Evolutionary conservation across 2,113 vertebrate genomes (phyloP).

Genomic region (Aleadryas rufinucha): DNA sequence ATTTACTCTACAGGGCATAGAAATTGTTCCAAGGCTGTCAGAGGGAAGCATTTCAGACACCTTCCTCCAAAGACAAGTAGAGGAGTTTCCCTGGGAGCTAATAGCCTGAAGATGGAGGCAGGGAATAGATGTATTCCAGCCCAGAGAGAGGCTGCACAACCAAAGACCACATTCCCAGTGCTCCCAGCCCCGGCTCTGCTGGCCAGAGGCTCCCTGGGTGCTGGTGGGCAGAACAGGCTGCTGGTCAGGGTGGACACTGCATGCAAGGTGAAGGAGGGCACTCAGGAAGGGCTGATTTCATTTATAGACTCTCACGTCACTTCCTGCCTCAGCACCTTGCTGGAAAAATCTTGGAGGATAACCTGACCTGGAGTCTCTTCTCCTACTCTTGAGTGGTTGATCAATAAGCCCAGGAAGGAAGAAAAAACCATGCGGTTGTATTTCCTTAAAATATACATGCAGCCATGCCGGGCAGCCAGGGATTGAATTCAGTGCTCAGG

Average conservation of each 20-base stretch:
- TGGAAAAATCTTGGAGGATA: background rate
- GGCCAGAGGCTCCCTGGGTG: background rate
- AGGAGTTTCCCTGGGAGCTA: background rate
- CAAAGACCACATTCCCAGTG: background rate
- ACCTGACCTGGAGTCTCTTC: background rate
- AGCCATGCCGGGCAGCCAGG: background rate
- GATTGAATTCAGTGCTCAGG: background rate
- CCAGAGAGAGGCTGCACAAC: background rate
- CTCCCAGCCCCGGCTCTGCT: background rate
- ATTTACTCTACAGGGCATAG: background rate
- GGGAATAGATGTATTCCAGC: background rate
- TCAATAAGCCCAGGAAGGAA: background rate
- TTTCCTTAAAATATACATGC: constrained; percentile 18
- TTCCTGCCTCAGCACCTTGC: background rate
- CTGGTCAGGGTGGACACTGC: background rate
- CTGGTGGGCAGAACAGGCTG: background rate
- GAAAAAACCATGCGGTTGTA: background rate
- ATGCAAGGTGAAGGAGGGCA: background rate
- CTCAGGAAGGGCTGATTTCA: background rate
- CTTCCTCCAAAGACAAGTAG: background rate
- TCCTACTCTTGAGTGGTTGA: background rate
- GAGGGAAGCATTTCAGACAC: background rate
- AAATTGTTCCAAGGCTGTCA: background rate
- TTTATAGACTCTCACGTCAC: background rate
- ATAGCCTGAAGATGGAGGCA: background rate